Base-by-base conservation (phyloP, 2,888 invertebrate species). In the Nemotelus pantherinus region DNA sequence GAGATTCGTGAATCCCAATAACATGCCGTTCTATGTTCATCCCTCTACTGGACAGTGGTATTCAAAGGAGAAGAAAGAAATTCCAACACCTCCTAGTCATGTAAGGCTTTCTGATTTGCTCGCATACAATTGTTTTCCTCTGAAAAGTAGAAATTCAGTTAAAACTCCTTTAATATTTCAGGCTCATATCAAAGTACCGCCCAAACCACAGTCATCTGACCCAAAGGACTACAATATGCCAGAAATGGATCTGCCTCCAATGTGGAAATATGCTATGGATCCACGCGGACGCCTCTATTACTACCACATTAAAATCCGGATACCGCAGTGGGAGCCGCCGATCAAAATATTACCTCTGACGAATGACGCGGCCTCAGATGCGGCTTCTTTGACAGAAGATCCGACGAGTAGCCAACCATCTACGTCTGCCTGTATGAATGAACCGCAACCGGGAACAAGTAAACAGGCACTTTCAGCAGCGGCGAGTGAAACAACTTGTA, bases 201-300 rank as follows among this genome's bases (percentile, higher is more conserved):
- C 80, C 4, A 82, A 84, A 68, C 82, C 82, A 1, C 70, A 83
- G 76, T 84, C 85, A 6, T 84, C 84, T 3, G 82, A 84, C 81
- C 82, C 83, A 0, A 82, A 82, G 48, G 85, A 86, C 72, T 87
- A 87, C 79, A 83, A 83, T 65, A 78, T 87, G 45, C 87, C 90
- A 0, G 88, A 89, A 0, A 88, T 89, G 48, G 90, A 93, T 81
- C 87, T 97, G 78, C 96, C 96, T 0, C 93, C 93, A 0, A 91
- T 93, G 84, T 99, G 98, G 98, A 94, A 95, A 83, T 93, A 92
- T 82, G 94, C 95, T 0, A 89, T 90, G 79, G 97, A 97, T 85
- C 88, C 90, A 2, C 92, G 93, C 76, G 97, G 97, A 0, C 91
- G 96, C 80, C 90, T 93, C 0, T 98, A 97, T 87, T 99, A 96